Base-by-base conservation (phyloP, 1,140 invertebrate genomes). In the Phymastichus coffea region DNA sequence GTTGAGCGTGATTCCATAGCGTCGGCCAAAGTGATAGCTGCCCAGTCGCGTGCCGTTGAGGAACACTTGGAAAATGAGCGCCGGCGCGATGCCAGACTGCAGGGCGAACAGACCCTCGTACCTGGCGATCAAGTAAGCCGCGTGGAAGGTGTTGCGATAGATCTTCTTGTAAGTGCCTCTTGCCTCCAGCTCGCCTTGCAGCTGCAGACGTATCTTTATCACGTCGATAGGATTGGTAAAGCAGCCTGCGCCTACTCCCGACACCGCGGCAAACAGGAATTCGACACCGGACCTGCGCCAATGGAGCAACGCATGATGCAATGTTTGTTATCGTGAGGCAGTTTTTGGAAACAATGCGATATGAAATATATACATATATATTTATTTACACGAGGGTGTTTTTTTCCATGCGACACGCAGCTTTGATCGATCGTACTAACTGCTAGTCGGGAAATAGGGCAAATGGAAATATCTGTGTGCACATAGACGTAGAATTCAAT, bases 51-150 rank as follows among this genome's bases (percentile, higher is more conserved):
- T 79, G 1, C 87, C 87, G 75, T 91, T 91, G 66, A 90, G 82
- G 14, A 85, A 76, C 12, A 90, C 80, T 72, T 91, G 88, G 70
- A 89, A 89, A 61, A 76, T 84, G 0, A 97, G 74, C 0, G 92
- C 93, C 0, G 94, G 92, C 0, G 87, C 86, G 0, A 98, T 79
- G 1, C 95, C 95, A 61, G 92, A 93, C 72, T 98, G 95, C n/a
- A 98, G 74, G 0, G 92, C 91, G 1, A 87, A 62, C 0, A 88
- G 56, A 2, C 88, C 88, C 72, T 91, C 89, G 48, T 80, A 79
- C 61, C 82, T 84, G 1, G 82, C 86, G 60, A 90, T 85, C 2
- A 83, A 74, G 59, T 85, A 86, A 41, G 85, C 83, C 2, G 87
- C 87, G 71, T 91, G 88, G 48, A 88, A 79, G 1, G 88, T 85